These are phyloP conservation scores for Amazona vittata DNA, from an alignment of 2,113 vertebrate species.

Conservation along the genomic window DNA sequence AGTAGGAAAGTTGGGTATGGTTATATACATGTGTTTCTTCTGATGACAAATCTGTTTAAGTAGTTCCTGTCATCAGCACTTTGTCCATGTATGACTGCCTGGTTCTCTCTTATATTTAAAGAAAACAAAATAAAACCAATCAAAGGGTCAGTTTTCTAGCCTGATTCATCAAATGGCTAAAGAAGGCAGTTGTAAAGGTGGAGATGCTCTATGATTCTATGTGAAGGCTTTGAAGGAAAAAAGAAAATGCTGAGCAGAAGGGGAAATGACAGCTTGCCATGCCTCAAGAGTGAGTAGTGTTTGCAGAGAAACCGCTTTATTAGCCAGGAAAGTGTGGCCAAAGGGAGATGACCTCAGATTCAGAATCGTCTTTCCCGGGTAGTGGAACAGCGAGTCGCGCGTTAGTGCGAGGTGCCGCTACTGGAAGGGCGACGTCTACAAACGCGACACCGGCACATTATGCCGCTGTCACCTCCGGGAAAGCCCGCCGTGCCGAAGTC, in stretches of 20 bases:
- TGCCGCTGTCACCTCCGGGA: background rate
- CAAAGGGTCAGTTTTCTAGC: background rate
- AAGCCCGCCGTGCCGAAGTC: background rate
- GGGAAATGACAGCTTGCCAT: fast-evolving
- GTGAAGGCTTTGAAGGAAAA: background rate
- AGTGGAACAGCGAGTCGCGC: background rate
- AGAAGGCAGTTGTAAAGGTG: background rate
- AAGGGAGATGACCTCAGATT: background rate
- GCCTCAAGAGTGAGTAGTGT: background rate
- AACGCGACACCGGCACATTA: background rate
- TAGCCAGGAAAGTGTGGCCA: background rate
- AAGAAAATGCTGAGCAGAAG: background rate
- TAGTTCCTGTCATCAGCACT: background rate
- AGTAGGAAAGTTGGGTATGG: background rate
- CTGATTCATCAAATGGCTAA: background rate
- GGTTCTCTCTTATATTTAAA: background rate
- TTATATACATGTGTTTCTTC: background rate
- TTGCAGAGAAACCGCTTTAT: background rate
- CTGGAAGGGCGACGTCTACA: too few species aligned
- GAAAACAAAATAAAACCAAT: background rate
- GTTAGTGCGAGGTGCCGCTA: background rate
- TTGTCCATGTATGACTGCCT: background rate
- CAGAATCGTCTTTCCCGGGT: background rate
- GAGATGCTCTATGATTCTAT: too few species aligned
- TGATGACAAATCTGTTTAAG: background rate